These are phyloP conservation scores for Sialia sialis DNA, from an alignment of 2,113 vertebrate genomes.

Conservation along the genomic window DNA sequence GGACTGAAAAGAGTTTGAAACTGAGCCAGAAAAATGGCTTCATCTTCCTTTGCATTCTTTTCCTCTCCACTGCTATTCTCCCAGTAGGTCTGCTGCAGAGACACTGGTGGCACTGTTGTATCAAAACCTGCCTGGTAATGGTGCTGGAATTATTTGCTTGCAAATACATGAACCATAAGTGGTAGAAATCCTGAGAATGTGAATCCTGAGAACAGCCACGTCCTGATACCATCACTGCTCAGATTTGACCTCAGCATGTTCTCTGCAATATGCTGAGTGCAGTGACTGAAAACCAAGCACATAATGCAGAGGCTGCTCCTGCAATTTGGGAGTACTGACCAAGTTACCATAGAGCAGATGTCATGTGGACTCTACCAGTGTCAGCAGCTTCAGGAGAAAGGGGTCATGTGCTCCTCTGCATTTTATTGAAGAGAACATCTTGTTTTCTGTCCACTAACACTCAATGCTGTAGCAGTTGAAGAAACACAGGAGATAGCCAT, in stretches of 20 bases:
- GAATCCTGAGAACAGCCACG: background rate
- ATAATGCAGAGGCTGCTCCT: background rate
- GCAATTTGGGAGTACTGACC: background rate
- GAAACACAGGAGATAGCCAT: background rate
- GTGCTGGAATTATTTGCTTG: background rate
- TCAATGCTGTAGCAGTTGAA: background rate
- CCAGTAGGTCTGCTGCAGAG: background rate
- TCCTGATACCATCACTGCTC: background rate
- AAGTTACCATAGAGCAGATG: background rate
- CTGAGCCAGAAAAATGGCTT: background rate
- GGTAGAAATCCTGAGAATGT: background rate
- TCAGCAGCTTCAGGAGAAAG: background rate
- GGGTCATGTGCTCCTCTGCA: background rate
- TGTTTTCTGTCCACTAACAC: background rate
- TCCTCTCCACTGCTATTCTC: background rate
- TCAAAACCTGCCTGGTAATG: background rate
- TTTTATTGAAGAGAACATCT: background rate
- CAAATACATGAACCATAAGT: background rate
- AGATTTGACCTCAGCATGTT: fast-evolving
- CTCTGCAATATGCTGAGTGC: fast-evolving
- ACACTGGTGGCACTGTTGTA: background rate
- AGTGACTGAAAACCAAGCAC: background rate
- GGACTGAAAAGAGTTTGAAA: background rate
- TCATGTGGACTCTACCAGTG: background rate
- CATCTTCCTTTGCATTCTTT: background rate